Conservation (phyloP, 2,113 vertebrate genomes). For the Beaufortia kweichowensis region DNA sequence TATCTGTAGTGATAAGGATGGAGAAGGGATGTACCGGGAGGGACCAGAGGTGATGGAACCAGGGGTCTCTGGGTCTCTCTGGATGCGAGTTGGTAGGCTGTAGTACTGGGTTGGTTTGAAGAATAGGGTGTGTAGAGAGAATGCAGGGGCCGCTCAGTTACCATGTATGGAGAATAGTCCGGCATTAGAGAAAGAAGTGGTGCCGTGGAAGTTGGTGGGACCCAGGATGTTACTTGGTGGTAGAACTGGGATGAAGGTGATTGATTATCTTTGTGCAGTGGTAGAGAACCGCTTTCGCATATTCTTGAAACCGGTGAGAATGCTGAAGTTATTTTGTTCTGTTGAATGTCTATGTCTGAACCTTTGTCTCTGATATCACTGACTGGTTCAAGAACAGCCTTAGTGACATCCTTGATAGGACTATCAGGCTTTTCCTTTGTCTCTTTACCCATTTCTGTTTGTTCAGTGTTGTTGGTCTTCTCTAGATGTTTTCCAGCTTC, state of each 20-base stretch:
- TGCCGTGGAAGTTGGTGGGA: slow-evolving; percentile 72
- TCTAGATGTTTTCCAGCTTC: slow-evolving; percentile 30
- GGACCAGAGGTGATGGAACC: slow-evolving; percentile 77
- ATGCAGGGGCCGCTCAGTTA: slow-evolving; percentile 77
- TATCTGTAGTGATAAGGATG: slow-evolving; percentile 82
- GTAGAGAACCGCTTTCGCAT: slow-evolving; percentile 62
- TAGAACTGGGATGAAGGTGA: slow-evolving; percentile 74
- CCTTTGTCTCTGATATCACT: slow-evolving; percentile 46
- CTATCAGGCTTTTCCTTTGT: slow-evolving; percentile 51
- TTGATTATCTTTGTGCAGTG: slow-evolving; percentile 61
- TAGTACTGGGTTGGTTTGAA: slow-evolving; percentile 61
- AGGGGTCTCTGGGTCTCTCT: slow-evolving; percentile 82
- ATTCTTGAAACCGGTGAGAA: slow-evolving; percentile 76
- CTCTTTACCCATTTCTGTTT: slow-evolving; percentile 2
- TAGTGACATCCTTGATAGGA: slow-evolving; percentile 45
- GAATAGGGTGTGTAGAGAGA: slow-evolving; percentile 81
- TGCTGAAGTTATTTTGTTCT: slow-evolving; percentile 75
- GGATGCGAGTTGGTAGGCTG: slow-evolving; percentile 70
- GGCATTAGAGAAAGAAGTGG: slow-evolving; percentile 76
- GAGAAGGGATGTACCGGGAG: slow-evolving; percentile 67
- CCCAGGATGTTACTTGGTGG: slow-evolving; percentile 77
- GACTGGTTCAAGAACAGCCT: slow-evolving; percentile 51
- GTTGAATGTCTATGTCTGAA: slow-evolving; percentile 30
- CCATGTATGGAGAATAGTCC: slow-evolving; percentile 81
- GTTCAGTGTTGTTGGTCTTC: slow-evolving; percentile 25